Base-by-base conservation (phyloP, 1,140 invertebrate genomes). In the Lordiphosa stackelbergi region DNA sequence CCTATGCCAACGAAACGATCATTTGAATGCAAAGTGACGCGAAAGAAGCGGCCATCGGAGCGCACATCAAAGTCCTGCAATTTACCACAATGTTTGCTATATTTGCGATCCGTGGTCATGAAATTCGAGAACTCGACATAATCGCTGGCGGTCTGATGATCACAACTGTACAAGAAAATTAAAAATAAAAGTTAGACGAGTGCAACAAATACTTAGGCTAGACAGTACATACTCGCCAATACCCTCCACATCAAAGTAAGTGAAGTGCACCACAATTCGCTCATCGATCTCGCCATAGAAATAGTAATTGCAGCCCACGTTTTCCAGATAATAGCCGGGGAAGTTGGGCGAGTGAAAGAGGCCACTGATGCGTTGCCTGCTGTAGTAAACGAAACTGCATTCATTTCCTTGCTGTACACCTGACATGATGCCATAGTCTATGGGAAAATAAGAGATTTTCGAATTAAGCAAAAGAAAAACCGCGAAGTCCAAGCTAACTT, bases 41-140 rank as follows among this genome's bases (percentile, higher is more conserved):
- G 92, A 88, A 98, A 98, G 89, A 98, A 98, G 69, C 94, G 93
- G 38, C 93, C 91, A 81, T 98, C 97, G 9, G 96, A 98, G 62
- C 93, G 92, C 35, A 97, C 92, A 71, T 93, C 92, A 78, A 94
- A 94, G 70, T 93, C 92, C 64, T 92, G 58, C 9, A 78, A 92
- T 88, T 93, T 93, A 7, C 97, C 97, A 87, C 97, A 99, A 83
- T 95, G 93, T 79, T 95, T 90, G 12, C 91, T 91, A 87, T 95
- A 95, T 87, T 96, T 96, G 70, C 94, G 90, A 89, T 98, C 97
- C 38, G 91, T 89, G 53, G 93, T 92, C 91, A 96, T 93, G 77
- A 93, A 97, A 89, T 98, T 98, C 10, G 95, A 97, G 88, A 98
- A 97, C 87, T 97, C 95, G 31, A 98, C 93, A 87, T 94, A 98